Base-by-base conservation (phyloP, 1,140 invertebrate species). In the Heliconius himera region DNA sequence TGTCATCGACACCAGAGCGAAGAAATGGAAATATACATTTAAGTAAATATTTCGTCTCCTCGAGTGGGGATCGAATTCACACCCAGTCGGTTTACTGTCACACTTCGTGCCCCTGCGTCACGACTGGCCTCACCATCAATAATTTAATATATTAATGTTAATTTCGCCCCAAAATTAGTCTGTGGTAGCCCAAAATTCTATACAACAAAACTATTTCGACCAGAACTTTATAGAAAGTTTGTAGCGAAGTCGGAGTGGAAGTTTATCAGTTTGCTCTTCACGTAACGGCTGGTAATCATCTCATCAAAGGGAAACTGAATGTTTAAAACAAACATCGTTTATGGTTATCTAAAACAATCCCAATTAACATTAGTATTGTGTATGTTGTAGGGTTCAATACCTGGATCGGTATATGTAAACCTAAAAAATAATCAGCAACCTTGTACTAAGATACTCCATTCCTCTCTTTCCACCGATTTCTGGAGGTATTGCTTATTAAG, bases 221-320 rank as follows among this genome's bases (percentile, higher is more conserved):
- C 51, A 81, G 78, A 84, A 83, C 76, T 84, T 82, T 60, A 70
- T n/a, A 22, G 26, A 78, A 82, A 83, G 81, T 82, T 86, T 54
- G 36, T 54, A 72, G 6, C 20, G 46, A 80, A 81, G 75, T 81
- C 54, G 49, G n/a, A 66, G 72, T 20, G 33, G 78, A 82, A 81
- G 78, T 80, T 80, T 22, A 26, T n/a, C 70, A 82, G 82, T 84
- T 83, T 73, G 51, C 38, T 78, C 33, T 80, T 74, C 77, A 80
- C 71, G 76, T 84, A 82, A 82, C 77, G 77, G 76, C 38, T 74
- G 80, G 81, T 82, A 81, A 84, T 82, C 81, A 86, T 86, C 29
- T 66, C 82, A 81, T 82, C 82, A 84, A 84, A 82, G 76, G 77
- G 60, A 81, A 80, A 79, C 77, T 80, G 75, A 33, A 76, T 79